phyloP scores from a whole-genome alignment of 2,797 vertebrate species.

The Phaenicophaeus curvirostris region DNA sequence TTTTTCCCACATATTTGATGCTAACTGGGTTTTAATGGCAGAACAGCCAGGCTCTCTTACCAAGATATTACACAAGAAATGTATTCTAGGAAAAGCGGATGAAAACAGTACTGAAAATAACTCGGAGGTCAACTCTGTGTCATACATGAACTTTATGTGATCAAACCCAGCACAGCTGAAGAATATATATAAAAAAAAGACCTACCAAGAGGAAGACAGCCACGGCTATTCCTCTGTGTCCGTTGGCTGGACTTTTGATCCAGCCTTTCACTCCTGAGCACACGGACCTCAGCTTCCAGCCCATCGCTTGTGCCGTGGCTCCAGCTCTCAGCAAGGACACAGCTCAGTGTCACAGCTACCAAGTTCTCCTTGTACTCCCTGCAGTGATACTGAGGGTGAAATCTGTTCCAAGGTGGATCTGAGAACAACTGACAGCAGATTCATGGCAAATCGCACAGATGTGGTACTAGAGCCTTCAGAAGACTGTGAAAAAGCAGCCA shows the following conservation, averaged over 20 bases:
- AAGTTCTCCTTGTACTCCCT: background rate
- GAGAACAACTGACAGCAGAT: background rate
- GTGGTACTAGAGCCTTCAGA: background rate
- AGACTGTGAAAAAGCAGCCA: background rate
- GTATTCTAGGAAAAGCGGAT: background rate
- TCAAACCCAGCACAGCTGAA: fast-evolving
- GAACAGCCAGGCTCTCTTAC: background rate
- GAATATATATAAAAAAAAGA: fast-evolving
- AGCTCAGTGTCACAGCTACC: fast-evolving
- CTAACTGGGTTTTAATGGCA: background rate
- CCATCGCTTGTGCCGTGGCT: fast-evolving
- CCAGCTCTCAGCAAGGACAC: background rate
- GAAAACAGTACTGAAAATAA: background rate
- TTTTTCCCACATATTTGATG: background rate
- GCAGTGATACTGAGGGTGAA: background rate
- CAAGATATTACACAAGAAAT: background rate
- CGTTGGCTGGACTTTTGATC: fast-evolving
- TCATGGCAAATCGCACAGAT: background rate
- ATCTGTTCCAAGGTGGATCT: background rate
- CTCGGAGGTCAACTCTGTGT: background rate
- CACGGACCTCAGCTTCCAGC: fast-evolving
- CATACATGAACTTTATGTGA: fast-evolving
- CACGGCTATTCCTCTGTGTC: fast-evolving
- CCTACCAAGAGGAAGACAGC: fast-evolving
- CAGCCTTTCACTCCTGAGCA: fast-evolving